These are phyloP conservation scores for Ctenopoma multispine DNA, from an alignment of 2,797 vertebrate species.

Conservation along the genomic window DNA sequence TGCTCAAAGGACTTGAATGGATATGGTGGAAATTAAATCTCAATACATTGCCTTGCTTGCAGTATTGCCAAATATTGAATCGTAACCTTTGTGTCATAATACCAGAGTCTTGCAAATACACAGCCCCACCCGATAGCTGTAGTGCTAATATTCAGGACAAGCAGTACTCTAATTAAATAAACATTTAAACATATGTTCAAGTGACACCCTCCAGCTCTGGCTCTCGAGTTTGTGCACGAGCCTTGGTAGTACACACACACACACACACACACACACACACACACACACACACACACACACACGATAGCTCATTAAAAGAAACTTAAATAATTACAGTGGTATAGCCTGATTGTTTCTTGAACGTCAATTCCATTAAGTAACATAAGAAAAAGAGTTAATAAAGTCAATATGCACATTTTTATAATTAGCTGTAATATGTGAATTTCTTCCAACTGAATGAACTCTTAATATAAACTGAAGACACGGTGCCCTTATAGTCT, in stretches of 20 bases:
- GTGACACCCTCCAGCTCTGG: too few species aligned
- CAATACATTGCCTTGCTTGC: not conserved
- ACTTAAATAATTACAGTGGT: constrained; percentile 55
- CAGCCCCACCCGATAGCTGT: not conserved
- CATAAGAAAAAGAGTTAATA: too few species aligned
- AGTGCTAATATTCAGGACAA: not conserved
- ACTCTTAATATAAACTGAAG: not conserved
- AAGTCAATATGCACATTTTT: constrained; percentile 30
- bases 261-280: too few species aligned
- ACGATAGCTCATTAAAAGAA: constrained; percentile 48
- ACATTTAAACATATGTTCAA: too few species aligned
- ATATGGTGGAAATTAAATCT: constrained; percentile 1
- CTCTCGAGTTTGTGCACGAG: not conserved
- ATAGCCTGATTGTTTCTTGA: constrained; percentile 25
- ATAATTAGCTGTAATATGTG: constrained; percentile 39
- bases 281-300: not conserved
- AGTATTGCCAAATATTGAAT: too few species aligned
- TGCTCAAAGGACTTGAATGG: constrained; percentile 52
- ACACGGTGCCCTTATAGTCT: too few species aligned
- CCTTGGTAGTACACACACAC: not conserved
- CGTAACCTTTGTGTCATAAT: too few species aligned
- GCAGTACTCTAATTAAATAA: too few species aligned
- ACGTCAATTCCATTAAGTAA: constrained; percentile 31
- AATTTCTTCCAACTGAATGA: constrained; percentile 2
- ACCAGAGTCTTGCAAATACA: too few species aligned